A percentile compares a stretch with the other conserved stretches of the same genome.
phyloP scores from a whole-genome alignment of 2,113 vertebrate genomes.

The Sebastes fasciatus region DNA sequence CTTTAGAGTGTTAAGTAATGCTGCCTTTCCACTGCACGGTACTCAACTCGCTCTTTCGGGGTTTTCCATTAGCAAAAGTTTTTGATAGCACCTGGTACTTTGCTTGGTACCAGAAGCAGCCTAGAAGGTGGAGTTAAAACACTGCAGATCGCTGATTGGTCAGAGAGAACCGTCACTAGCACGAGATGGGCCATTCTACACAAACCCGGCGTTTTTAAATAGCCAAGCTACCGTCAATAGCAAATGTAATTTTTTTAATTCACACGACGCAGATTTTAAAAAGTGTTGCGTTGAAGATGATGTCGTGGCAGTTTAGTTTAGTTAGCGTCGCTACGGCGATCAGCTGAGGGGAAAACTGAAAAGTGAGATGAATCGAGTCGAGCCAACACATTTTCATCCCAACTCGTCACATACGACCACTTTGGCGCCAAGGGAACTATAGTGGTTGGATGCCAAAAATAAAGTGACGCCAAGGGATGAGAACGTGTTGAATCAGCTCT shows the following conservation, averaged over 20 bases:
- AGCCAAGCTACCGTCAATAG: too few relatives aligned
- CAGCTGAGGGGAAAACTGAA: background rate
- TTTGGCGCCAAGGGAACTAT: too few relatives aligned
- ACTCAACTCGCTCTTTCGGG: background rate
- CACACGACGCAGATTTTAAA: too few relatives aligned
- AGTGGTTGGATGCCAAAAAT: too few relatives aligned
- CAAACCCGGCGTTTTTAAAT: background rate
- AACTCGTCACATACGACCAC: too few relatives aligned
- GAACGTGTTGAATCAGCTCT: too few relatives aligned
- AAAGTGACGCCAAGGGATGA: too few relatives aligned
- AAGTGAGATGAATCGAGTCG: too few relatives aligned
- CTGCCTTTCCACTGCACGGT: background rate
- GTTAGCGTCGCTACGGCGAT: background rate
- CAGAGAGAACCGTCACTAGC: background rate
- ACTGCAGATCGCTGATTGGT: background rate
- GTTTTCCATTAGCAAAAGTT: background rate
- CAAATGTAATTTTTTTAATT: too few relatives aligned
- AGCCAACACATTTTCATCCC: too few relatives aligned
- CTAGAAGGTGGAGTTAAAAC: background rate
- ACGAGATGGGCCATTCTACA: background rate
- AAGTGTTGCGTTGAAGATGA: background rate
- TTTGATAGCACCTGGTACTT: background rate
- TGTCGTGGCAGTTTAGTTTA: background rate
- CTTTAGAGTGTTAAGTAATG: slow-evolving; percentile 64
- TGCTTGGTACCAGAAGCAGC: too few relatives aligned